These are phyloP conservation scores for Poeciliopsis turrubarensis DNA, from an alignment of 2,113 vertebrate species.

Conservation along the genomic window DNA sequence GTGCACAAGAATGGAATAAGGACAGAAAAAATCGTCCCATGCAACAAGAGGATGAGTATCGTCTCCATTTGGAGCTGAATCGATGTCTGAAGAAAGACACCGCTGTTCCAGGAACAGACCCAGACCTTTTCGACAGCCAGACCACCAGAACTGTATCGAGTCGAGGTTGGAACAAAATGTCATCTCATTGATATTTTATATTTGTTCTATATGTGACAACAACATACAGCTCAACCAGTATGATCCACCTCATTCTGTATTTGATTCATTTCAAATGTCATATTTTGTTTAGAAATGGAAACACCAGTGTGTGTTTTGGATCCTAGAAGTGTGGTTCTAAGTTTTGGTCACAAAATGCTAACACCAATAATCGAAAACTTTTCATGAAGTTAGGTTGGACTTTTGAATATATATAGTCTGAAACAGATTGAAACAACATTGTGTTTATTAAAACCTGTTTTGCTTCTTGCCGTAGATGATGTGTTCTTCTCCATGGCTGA, in stretches of 20 bases:
- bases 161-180: constrained; percentile 81
- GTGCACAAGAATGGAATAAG: constrained; percentile 86
- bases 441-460: background rate
- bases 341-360: too few species aligned
- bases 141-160: constrained; percentile 90
- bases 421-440: background rate
- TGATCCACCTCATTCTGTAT: background rate
- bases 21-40: constrained; percentile 94
- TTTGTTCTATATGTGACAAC: background rate
- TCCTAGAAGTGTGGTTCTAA: too few species aligned
- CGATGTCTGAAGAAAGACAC: constrained; percentile 92
- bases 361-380: too few species aligned
- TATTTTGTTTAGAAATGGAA: too few species aligned
- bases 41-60: constrained; percentile 96
- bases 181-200: background rate
- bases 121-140: constrained; percentile 92
- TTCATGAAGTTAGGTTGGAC: background rate
- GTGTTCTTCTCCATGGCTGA: constrained; percentile 99
- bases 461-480: constrained; percentile 85
- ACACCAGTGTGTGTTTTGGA: too few species aligned
- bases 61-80: constrained; percentile 95
- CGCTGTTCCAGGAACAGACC: constrained; percentile 81
- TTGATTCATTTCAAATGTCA: too few species aligned
- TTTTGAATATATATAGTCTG: background rate
- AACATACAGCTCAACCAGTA: background rate